Percentiles rank a stretch among this genome's conserved stretches.
These are phyloP conservation scores for Herpailurus yagouaroundi DNA, from an alignment of 2,113 vertebrate genomes.

Conservation along the genomic window DNA sequence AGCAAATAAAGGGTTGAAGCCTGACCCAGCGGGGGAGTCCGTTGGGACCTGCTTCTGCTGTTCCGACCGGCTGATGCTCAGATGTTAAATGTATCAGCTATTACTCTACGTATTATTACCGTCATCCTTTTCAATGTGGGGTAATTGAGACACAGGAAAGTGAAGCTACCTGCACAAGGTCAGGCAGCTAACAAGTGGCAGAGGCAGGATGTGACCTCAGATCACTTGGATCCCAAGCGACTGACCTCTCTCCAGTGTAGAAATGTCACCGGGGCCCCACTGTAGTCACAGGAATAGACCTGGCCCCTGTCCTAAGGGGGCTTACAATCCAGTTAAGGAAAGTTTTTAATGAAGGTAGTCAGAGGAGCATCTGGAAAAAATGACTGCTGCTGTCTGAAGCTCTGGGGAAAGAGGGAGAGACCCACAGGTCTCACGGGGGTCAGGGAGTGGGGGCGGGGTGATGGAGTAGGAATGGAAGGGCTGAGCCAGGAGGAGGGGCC, in stretches of 20 bases:
- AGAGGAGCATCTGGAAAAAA: background rate
- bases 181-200: background rate
- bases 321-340: background rate
- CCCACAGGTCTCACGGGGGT: background rate
- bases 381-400: background rate
- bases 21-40: too few species aligned
- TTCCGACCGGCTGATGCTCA: background rate
- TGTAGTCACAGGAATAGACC: background rate
- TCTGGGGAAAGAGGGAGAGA: background rate
- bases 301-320: background rate
- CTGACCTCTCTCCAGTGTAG: background rate
- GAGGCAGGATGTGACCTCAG: background rate
- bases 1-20: conserved; percentile 20
- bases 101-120: background rate
- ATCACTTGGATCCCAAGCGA: background rate
- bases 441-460: rapidly evolving
- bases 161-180: background rate
- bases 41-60: background rate
- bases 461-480: too few species aligned
- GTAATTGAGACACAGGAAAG: background rate
- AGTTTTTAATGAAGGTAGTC: background rate
- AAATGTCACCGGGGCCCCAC: background rate
- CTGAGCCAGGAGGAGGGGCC: background rate
- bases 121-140: background rate
- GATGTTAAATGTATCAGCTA: background rate